A percentile compares a stretch with the other conserved stretches of the same genome.
Evolutionary conservation across 2,888 invertebrate genomes (phyloP).

Genomic region (Patella depressa): DNA sequence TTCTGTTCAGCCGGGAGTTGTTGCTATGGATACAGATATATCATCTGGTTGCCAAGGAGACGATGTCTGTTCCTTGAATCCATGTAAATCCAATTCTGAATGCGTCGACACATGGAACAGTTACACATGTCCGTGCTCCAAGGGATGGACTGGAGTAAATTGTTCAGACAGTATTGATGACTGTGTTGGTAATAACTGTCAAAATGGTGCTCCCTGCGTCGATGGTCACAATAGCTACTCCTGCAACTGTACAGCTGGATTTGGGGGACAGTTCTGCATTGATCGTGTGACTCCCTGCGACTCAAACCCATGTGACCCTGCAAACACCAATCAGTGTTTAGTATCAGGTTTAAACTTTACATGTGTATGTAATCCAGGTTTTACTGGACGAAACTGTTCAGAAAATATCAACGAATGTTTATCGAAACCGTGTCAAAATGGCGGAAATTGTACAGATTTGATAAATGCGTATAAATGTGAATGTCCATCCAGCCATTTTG

Average conservation of each 20-base stretch:
- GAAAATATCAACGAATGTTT: slow-evolving; percentile 48
- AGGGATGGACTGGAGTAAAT: slow-evolving; percentile 59
- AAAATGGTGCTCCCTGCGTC: slow-evolving; percentile 49
- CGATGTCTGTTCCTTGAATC: slow-evolving; percentile 50
- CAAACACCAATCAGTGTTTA: slow-evolving; percentile 49
- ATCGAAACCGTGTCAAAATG: slow-evolving; percentile 49
- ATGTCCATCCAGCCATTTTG: slow-evolving; percentile 46
- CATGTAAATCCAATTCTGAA: slow-evolving; percentile 55
- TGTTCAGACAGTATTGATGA: slow-evolving; percentile 59
- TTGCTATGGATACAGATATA: slow-evolving; percentile 35
- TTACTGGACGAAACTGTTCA: slow-evolving; percentile 53
- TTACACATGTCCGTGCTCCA: slow-evolving; percentile 54
- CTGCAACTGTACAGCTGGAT: slow-evolving; percentile 49
- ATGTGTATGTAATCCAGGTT: slow-evolving; percentile 60
- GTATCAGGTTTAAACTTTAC: slow-evolving; percentile 42
- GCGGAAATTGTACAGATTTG: slow-evolving; percentile 45
- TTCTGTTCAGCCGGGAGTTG: slow-evolving; percentile 32
- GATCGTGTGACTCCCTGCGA: slow-evolving; percentile 47
- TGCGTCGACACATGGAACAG: slow-evolving; percentile 62
- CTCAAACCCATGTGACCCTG: slow-evolving; percentile 45
- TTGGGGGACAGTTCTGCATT: slow-evolving; percentile 53
- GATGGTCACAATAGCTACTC: slow-evolving; percentile 52
- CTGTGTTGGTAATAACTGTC: slow-evolving; percentile 46
- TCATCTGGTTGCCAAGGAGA: slow-evolving; percentile 54
- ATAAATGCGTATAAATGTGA: slow-evolving; percentile 47